Evolutionary conservation across 2,113 vertebrate genomes (phyloP).

Genomic region (Anthoscopus minutus): DNA sequence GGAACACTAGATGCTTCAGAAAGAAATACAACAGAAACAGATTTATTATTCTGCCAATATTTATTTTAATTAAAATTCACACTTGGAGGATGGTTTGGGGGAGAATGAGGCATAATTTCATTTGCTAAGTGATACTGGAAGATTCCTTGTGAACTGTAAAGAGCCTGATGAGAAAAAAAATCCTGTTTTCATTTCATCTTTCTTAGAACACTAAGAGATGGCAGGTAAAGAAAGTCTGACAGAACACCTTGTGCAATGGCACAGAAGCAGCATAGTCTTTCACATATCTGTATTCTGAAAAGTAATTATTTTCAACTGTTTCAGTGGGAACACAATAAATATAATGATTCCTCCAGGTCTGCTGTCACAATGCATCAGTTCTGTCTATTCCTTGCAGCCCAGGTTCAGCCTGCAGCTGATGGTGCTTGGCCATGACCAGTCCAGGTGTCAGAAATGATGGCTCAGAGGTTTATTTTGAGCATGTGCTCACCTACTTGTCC

Average conservation of each 20-base stretch:
- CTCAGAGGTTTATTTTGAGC: background rate
- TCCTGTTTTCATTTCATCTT: background rate
- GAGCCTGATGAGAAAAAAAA: background rate
- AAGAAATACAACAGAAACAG: background rate
- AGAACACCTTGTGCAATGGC: background rate
- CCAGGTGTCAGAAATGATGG: background rate
- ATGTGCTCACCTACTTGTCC: accelerated
- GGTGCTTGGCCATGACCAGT: background rate
- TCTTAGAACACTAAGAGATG: background rate
- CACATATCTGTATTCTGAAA: background rate
- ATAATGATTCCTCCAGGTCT: background rate
- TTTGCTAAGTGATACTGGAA: background rate
- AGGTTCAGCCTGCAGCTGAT: background rate
- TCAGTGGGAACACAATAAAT: background rate
- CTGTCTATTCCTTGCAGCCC: background rate
- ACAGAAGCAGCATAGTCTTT: background rate
- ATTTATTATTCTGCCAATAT: background rate
- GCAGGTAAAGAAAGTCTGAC: background rate
- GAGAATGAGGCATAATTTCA: background rate
- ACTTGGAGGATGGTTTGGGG: background rate
- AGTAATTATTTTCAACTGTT: background rate
- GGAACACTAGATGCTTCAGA: background rate
- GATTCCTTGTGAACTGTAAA: background rate
- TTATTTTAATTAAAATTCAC: background rate
- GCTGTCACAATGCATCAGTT: background rate